These are phyloP conservation scores for Megamerina dolium DNA, from an alignment of 2,888 invertebrate genomes.

Conservation along the genomic window DNA sequence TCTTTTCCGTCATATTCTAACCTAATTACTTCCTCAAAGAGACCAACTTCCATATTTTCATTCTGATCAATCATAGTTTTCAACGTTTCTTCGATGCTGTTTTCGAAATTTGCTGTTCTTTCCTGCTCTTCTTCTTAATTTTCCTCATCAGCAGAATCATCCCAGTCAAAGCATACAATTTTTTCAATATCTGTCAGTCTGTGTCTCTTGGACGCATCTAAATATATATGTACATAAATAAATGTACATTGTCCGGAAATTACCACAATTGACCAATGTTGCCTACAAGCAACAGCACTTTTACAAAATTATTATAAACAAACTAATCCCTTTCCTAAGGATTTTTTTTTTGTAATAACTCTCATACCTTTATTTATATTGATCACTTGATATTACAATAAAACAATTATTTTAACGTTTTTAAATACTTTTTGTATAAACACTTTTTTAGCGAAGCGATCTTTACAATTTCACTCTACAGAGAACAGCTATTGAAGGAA, in stretches of 20 bases:
- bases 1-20: slow-evolving; percentile 11
- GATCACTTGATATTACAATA: slow-evolving; percentile 13
- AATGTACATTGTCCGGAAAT: no score
- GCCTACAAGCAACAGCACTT: slow-evolving; percentile 14
- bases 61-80: slow-evolving; percentile 12
- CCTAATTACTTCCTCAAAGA: slow-evolving; percentile 16
- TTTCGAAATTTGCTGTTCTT: slow-evolving; percentile 9
- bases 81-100: slow-evolving; percentile 16
- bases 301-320: slow-evolving; percentile 18
- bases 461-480: not conserved
- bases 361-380: no score
- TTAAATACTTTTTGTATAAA: not conserved
- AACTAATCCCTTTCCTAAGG: slow-evolving; percentile 15
- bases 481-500: no score
- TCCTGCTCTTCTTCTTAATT: slow-evolving; percentile 10
- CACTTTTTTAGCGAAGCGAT: not conserved
- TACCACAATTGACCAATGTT: no score
- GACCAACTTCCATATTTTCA: slow-evolving; percentile 16
- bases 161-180: slow-evolving; percentile 10
- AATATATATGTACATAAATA: not conserved
- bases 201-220: not conserved
- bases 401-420: not conserved
- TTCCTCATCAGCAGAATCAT: not conserved
- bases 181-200: slow-evolving; percentile 2
- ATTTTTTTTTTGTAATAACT: no score